phyloP scores from a whole-genome alignment of 2,113 vertebrate species.

The Nothocercus julius region DNA sequence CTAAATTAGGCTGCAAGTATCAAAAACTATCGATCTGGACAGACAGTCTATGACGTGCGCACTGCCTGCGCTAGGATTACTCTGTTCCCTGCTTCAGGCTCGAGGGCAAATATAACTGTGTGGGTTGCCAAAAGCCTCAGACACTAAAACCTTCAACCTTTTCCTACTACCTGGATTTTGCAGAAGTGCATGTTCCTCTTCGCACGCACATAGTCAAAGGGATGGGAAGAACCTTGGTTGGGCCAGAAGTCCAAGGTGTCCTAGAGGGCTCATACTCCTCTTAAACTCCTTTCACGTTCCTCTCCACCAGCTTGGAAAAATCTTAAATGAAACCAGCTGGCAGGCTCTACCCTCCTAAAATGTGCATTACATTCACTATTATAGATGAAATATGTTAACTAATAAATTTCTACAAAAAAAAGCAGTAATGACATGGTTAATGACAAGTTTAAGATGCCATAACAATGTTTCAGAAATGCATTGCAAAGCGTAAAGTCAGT shows the following conservation, averaged over 20 bases:
- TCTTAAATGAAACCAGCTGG: neutral
- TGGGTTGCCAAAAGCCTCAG: neutral
- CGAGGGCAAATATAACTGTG: neutral
- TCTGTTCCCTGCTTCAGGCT: neutral
- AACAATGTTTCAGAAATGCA: slow-evolving; percentile 1
- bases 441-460: neutral
- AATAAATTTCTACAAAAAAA: neutral
- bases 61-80: neutral
- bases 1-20: neutral
- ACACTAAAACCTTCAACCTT: neutral
- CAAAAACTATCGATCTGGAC: neutral
- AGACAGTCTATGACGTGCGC: neutral
- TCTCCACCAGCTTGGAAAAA: neutral
- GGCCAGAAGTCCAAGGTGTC: neutral
- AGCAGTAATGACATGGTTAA: neutral
- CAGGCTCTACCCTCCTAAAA: neutral
- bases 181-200: neutral
- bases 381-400: neutral
- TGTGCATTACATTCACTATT: neutral
- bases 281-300: neutral
- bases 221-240: neutral
- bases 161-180: neutral
- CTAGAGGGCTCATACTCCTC: neutral
- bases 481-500: neutral
- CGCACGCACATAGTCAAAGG: neutral